Percentiles rank a stretch among this genome's conserved stretches.
phyloP scores from a whole-genome alignment of 1,140 invertebrate species.

The Bathynomus jamesi region DNA sequence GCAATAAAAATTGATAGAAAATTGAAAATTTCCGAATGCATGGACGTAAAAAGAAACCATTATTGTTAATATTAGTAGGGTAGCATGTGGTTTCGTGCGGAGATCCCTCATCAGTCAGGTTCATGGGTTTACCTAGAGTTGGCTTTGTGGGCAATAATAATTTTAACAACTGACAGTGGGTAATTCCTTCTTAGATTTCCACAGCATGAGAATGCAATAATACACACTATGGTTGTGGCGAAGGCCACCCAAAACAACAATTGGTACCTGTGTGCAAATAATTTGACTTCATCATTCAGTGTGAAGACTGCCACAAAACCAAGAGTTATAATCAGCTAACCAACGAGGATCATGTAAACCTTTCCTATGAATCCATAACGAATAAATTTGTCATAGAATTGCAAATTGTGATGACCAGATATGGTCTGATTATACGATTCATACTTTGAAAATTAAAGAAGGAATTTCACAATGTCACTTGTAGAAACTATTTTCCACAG shows the following conservation, averaged over 20 bases:
- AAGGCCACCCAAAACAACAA: constrained; percentile 59
- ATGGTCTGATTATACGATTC: constrained; percentile 31
- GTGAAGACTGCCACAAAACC: constrained; percentile 64
- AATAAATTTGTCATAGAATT: constrained; percentile 33
- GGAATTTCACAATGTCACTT: no score
- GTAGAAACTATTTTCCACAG: no score
- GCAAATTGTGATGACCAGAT: constrained; percentile 21
- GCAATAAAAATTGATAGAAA: no score
- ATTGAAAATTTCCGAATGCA: no score
- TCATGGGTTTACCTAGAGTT: no score
- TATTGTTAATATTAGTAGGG: no score
- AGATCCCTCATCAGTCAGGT: no score
- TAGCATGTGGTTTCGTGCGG: no score
- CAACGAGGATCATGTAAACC: constrained; percentile 74
- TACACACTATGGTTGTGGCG: constrained; percentile 59
- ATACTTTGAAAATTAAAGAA: no score
- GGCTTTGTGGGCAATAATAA: no score
- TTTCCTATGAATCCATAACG: constrained; percentile 45
- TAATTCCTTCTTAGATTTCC: constrained; percentile 66
- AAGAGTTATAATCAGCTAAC: constrained; percentile 70
- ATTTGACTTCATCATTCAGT: constrained; percentile 55
- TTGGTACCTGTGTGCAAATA: constrained; percentile 48
- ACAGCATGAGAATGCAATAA: constrained; percentile 85
- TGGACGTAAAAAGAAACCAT: no score
- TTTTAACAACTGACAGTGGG: no score